Percentiles rank a stretch among this genome's conserved stretches.
phyloP scores from a whole-genome alignment of 2,888 invertebrate species.

The Chrysotoxum bicinctum region DNA sequence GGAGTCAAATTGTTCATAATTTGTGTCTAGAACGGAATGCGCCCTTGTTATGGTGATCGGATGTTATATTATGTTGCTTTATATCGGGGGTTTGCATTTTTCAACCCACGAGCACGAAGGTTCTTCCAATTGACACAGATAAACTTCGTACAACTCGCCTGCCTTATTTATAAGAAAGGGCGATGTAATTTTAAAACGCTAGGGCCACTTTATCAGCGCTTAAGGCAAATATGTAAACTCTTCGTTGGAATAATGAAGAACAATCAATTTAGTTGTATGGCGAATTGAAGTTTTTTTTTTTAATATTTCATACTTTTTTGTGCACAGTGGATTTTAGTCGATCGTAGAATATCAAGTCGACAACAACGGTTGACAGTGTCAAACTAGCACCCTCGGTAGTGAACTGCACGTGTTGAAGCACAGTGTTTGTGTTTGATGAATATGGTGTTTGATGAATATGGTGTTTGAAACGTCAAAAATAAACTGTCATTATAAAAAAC shows the following conservation, averaged over 20 bases:
- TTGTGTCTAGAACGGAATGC: constrained; percentile 5
- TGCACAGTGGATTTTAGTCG: constrained; percentile 56
- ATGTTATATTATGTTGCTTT: neutral
- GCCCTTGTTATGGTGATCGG: constrained; percentile 31
- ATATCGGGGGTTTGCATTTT: constrained; percentile 41
- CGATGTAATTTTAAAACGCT: constrained; percentile 3
- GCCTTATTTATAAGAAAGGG: neutral
- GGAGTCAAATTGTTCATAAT: constrained; percentile 1
- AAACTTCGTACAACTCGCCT: neutral
- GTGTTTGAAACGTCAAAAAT: constrained; percentile 31
- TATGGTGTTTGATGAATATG: constrained; percentile 42
- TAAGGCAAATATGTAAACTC: constrained; percentile 39
- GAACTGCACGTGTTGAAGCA: constrained; percentile 3
- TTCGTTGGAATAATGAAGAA: constrained; percentile 52
- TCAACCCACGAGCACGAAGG: constrained; percentile 33
- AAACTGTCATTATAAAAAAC: constrained; percentile 36
- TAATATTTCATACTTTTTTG: constrained; percentile 44
- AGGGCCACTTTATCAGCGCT: constrained; percentile 58
- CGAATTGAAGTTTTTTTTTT: constrained; percentile 48
- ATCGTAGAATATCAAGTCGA: constrained; percentile 58
- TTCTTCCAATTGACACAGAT: constrained; percentile 60
- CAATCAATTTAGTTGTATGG: constrained; percentile 71
- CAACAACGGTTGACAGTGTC: constrained; percentile 48
- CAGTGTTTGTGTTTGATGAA: neutral
- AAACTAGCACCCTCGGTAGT: neutral